Evolutionary conservation across 2,797 vertebrate species (phyloP), one percentile per base, ranked within the genome.

Genomic region (Schizothorax lantsangensis): DNA sequence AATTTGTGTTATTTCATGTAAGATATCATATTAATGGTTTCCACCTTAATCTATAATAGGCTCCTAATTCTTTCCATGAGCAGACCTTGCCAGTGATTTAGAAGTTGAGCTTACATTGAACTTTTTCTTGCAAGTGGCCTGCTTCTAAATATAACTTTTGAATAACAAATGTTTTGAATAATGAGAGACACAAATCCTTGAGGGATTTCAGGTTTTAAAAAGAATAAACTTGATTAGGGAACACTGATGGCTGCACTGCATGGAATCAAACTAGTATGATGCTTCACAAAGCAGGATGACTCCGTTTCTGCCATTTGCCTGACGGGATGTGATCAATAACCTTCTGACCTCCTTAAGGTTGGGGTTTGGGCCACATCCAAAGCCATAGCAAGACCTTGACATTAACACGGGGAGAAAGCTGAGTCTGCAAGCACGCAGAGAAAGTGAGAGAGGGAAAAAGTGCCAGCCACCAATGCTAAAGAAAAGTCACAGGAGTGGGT

Each of bases 311-410:
- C 88, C 77, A 88, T 88, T 91, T 85, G 86, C 79, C 71, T 85
- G 78, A 73, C 38, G 36, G 64, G 57, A 81, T 66, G 81, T 83
- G 86, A 91, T 91, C 90, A 80, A 91, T 89, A 89, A 64, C 79
- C 43, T 87, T 73, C 81, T 85, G 84, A 88, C 84, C 89, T 89
- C 84, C 78, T 88, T 87, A 81, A 79, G 87, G 82, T 88, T 89
- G 77, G 83, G 84, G 83, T 83, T 89, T 91, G 90, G 90, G 86
- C 78, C 84, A 74, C 71, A 69, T 88, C 90, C 89, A 91, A 81
- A 74, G 83, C 81, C 85, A 57, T 81, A 54, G 69, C 33, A 74
- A 88, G 88, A 86, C 89, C 89, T 90, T 91, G 90, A 91, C 89
- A 90, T 88, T 90, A 88, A 87, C 81, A 73, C 43, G 8, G 62